Percentiles rank a stretch among this genome's conserved stretches.
Evolutionary conservation across 2,113 vertebrate genomes (phyloP).

Genomic region (Hydrolagus affinis): DNA sequence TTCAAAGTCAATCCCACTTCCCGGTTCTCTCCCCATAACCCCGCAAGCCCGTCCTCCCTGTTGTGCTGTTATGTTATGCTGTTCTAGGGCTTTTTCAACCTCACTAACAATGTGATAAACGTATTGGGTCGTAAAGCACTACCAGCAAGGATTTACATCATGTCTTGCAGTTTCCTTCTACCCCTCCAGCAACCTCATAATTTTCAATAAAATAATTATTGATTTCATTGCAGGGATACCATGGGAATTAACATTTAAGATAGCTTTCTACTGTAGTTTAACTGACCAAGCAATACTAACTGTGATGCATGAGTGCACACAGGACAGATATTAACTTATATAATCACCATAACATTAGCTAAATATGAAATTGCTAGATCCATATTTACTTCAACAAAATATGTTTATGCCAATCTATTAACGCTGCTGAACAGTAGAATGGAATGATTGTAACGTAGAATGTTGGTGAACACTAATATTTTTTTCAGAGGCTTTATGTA

Average conservation of each 20-base stretch:
- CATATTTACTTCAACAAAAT: background rate
- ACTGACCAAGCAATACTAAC: background rate
- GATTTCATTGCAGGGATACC: too few species aligned
- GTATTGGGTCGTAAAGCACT: background rate
- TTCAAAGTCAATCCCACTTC: too few species aligned
- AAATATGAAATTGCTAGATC: background rate
- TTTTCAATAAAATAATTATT: too few species aligned
- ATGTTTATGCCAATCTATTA: background rate
- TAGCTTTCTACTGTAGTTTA: background rate
- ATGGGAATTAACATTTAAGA: background rate
- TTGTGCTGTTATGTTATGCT: background rate
- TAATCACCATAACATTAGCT: background rate
- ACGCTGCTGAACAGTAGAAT: background rate
- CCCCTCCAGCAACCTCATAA: background rate
- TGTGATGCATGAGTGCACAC: background rate
- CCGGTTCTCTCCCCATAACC: too few species aligned
- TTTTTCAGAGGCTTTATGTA: background rate
- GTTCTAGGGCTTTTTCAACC: background rate
- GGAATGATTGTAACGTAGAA: background rate
- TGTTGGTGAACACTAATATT: background rate
- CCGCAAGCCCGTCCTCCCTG: too few species aligned
- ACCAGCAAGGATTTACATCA: background rate
- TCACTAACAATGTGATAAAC: background rate
- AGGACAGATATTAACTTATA: background rate
- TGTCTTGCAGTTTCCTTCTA: background rate